Evolutionary conservation across 2,888 invertebrate species (phyloP), one percentile per base, ranked within the genome.

Genomic region (Caenorhabditis sp.): DNA sequence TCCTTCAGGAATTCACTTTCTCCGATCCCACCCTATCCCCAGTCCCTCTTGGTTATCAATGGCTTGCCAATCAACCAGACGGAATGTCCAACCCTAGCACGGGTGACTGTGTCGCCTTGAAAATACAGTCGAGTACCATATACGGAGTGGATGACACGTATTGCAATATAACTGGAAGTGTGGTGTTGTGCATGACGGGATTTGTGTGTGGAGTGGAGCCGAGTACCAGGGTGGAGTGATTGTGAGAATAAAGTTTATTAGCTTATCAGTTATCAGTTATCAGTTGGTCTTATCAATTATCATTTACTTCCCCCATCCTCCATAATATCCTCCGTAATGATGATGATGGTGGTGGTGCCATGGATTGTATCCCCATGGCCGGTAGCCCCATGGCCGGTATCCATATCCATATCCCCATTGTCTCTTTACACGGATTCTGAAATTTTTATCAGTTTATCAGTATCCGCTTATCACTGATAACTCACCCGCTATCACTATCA

Each of bases 1-100:
- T n/a, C n/a, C 32, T 69, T 15, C 37, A 70, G 69, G 69, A 35
- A 5, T 70, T 70, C 28, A n/a, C 28, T 13, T 70, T 70, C 51
- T n/a, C 51, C n/a, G 69, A 70, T 28, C 69, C 69, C 18, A 51
- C 51, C 15, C 51, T 70, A 0, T 60, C 69, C 18, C 15, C 37
- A 0, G 32, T n/a, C 1, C 51, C 60, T 11, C 58, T 50, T n/a
- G 69, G 69, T 3, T 70, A 70, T 26, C 5, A 1, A 0, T 70
- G 60, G 60, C 20, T 24, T 0, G 1, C 35, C 1, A 51, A 40
- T 2, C 15, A 70, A 1, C 69, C 32, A 9, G 32, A 32, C 9
- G 32, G 32, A 32, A 6, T 32, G 32, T 9, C 4, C 4, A 6
- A 6, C 9, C 32, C 32, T 32, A 6, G 5, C 32, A n/a, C n/a